Evolutionary conservation across 2,888 invertebrate species (phyloP).

Genomic region (Auanema freiburgensis): DNA sequence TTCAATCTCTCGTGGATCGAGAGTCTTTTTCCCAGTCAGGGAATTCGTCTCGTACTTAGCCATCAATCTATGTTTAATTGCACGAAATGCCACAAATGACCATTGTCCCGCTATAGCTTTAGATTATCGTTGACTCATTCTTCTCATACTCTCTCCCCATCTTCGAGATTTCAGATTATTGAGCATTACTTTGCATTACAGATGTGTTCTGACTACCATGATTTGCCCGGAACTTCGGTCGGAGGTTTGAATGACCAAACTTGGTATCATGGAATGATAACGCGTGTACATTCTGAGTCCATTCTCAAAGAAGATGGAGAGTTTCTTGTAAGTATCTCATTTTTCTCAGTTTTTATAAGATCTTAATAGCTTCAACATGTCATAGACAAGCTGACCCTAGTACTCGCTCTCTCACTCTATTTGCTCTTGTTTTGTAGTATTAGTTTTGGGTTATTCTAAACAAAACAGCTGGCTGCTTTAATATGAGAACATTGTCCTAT

Average conservation of each 20-base stretch:
- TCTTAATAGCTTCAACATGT: background rate
- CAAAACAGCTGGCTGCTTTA: background rate
- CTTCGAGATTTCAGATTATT: too few relatives aligned
- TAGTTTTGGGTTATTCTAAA: too few relatives aligned
- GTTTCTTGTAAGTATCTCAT: slow-evolving; percentile 11
- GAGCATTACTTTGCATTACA: too few relatives aligned
- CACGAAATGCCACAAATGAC: too few relatives aligned
- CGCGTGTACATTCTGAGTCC: slow-evolving; percentile 14
- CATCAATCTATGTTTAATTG: too few relatives aligned
- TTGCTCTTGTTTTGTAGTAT: background rate
- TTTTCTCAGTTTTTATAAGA: background rate
- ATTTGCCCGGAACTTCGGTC: background rate
- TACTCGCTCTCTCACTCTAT: slow-evolving; percentile 5
- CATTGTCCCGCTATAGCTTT: too few relatives aligned
- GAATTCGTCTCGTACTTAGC: too few relatives aligned
- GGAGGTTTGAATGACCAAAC: background rate
- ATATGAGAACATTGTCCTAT: background rate
- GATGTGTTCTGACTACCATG: slow-evolving; percentile 1
- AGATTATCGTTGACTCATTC: too few relatives aligned
- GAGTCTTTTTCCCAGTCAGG: too few relatives aligned
- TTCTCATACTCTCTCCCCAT: too few relatives aligned
- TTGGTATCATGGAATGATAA: slow-evolving; percentile 22
- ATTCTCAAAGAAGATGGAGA: slow-evolving; percentile 16
- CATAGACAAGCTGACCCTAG: slow-evolving; percentile 2
- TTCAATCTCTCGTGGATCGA: too few relatives aligned